Percentiles rank a stretch among this genome's conserved stretches.
phyloP scores from a whole-genome alignment of 2,888 invertebrate genomes.

The Kuschelorhynchus macadamiae region DNA sequence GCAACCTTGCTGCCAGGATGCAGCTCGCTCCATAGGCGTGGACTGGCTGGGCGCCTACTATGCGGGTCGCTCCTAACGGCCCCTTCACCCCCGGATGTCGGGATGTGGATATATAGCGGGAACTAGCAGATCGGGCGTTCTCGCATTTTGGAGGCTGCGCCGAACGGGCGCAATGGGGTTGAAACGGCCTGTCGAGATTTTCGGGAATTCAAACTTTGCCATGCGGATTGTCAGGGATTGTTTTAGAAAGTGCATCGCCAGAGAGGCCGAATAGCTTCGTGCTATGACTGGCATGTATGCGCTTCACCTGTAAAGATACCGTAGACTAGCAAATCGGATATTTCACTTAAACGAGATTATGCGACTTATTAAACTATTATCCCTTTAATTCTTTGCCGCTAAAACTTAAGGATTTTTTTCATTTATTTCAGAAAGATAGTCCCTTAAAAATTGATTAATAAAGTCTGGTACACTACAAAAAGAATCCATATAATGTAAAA shows the following conservation, averaged over 20 bases:
- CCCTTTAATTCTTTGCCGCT: too few species aligned
- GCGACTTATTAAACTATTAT: too few species aligned
- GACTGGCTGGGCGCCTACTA: constrained; percentile 67
- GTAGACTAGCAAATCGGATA: too few species aligned
- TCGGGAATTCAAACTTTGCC: constrained; percentile 32
- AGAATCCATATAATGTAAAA: too few species aligned
- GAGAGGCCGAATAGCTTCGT: constrained; percentile 18
- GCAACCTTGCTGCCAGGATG: constrained; percentile 63
- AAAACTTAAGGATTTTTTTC: too few species aligned
- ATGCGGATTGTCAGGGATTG: constrained; percentile 35
- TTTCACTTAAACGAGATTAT: too few species aligned
- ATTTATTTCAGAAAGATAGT: too few species aligned
- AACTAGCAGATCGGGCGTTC: constrained; percentile 39
- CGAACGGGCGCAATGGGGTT: constrained; percentile 15
- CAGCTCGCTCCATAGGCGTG: constrained; percentile 69
- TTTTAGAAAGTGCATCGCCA: constrained; percentile 37
- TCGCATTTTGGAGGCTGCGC: constrained; percentile 41
- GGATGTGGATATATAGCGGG: constrained; percentile 37
- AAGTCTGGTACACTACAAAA: too few species aligned
- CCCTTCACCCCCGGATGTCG: constrained; percentile 33
- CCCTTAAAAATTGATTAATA: too few species aligned
- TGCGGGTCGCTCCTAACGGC: constrained; percentile 41
- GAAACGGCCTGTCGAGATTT: constrained; percentile 34
- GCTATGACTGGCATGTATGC: constrained; percentile 8
- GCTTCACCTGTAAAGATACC: constrained; percentile 7